Conservation (phyloP, 2,888 invertebrate species). For the Resseliella maxima region DNA sequence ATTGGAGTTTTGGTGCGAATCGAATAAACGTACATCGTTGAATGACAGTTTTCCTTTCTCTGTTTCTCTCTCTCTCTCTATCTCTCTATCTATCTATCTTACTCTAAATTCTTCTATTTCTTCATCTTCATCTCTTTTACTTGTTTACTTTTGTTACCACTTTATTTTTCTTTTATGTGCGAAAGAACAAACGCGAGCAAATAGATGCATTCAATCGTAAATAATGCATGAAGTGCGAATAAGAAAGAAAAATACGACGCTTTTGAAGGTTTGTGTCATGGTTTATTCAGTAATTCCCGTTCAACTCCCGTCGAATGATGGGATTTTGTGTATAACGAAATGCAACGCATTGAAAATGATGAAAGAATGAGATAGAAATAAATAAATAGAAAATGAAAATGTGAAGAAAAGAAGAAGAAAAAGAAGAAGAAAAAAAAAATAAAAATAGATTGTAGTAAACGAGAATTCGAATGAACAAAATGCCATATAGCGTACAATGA, state of each 20-base stretch:
- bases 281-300: conserved; percentile 4
- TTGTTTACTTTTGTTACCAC: background rate
- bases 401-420: background rate
- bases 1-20: conserved; percentile 18
- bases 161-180: background rate
- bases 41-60: background rate
- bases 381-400: too few relatives aligned
- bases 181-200: conserved; percentile 20
- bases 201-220: conserved; percentile 28
- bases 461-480: background rate
- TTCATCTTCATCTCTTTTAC: too few relatives aligned
- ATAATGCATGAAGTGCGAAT: conserved; percentile 34
- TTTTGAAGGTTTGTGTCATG: conserved; percentile 34
- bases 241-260: conserved; percentile 28
- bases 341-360: background rate
- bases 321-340: conserved; percentile 1
- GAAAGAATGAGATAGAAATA: too few relatives aligned
- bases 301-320: background rate
- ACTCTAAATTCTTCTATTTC: background rate
- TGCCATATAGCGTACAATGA: background rate
- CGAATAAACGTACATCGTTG: conserved; percentile 5
- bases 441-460: too few relatives aligned
- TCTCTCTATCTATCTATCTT: background rate
- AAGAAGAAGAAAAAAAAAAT: background rate
- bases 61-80: background rate